Base-by-base conservation (phyloP, 2,797 vertebrate species). In the Oreochromis grahami region DNA sequence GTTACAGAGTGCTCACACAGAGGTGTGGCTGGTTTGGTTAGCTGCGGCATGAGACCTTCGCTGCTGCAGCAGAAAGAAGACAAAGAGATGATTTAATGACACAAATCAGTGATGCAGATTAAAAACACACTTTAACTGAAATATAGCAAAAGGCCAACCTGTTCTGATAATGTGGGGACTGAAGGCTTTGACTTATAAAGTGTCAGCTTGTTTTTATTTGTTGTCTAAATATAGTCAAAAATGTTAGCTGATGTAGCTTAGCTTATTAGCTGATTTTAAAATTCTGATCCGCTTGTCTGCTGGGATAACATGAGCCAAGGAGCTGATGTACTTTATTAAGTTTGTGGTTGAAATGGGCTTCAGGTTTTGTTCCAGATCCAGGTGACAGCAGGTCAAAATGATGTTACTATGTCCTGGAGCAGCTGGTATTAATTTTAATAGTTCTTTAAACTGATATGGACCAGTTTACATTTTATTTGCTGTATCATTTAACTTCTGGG, bases 291-390 rank as follows among this genome's bases (percentile, higher is more conserved):
- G 6, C 58, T 36, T 60, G 56, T 60, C 56, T 34, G 58, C 32
- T n/a, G 58, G 58, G 32, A 0, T 34, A 60, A 34, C 17, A 3
- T 0, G 6, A 60, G 29, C 29, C 29, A 6, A 34, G 9, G 17
- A 60, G 29, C 29, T 60, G 56, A 12, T 12, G 9, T 60, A 36
- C 0, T 12, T 34, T 60, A 19, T 60, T 60, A 60, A 34, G 17
- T 60, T n/a, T 60, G 17, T 36, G 17, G 10, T 63, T 63, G 1
- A 36, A 63, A 63, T 63, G 32, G 58, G 17, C 17, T 63, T 63
- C 1, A 0, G 10, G 12, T 63, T 36, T n/a, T 36, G 32, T 36
- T 63, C 58, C 32, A 36, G 58, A 63, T 63, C 58, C 58, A 63
- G 2, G 17, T 36, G 58, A n/a, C 32, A 36, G 2, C 17, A 63